These are phyloP conservation scores for Holothuria leucospilota DNA, from an alignment of 53 echinoderm and acorn worm species.

Conservation along the genomic window DNA sequence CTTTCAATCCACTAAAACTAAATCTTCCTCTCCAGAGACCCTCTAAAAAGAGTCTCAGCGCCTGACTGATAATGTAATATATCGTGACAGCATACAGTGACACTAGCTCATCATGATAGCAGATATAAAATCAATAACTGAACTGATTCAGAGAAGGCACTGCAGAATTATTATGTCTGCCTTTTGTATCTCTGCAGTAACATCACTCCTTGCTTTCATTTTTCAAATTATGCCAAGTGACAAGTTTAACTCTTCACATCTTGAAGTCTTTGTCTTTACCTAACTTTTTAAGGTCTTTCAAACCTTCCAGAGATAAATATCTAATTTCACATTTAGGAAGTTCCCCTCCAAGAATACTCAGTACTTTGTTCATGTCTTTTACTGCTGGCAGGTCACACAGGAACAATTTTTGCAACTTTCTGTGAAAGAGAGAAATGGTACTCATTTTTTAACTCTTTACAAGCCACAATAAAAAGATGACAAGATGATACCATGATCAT, in stretches of 20 bases:
- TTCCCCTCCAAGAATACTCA: constrained; percentile 72
- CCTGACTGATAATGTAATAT: no score
- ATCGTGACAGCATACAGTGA: no score
- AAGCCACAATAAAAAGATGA: no score
- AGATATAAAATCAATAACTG: no score
- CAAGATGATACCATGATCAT: background rate
- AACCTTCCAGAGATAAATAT: constrained; percentile 86
- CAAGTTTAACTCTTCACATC: background rate
- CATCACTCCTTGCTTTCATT: background rate
- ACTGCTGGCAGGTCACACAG: constrained; percentile 92
- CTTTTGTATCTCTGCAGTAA: background rate
- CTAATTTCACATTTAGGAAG: constrained; percentile 90
- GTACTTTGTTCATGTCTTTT: constrained; percentile 76
- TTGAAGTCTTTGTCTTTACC: constrained; percentile 61
- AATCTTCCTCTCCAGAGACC: no score
- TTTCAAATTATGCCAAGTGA: background rate
- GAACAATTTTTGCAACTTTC: constrained; percentile 79
- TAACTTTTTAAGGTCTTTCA: constrained; percentile 79
- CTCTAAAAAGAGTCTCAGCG: no score
- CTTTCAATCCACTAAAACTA: no score
- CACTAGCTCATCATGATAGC: no score
- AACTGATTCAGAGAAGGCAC: no score
- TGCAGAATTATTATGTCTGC: no score
- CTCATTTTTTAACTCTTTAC: background rate
- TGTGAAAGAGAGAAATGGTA: constrained; percentile 29